Conservation (phyloP, 2,888 invertebrate species). For the Hofmannophila pseudospretella region DNA sequence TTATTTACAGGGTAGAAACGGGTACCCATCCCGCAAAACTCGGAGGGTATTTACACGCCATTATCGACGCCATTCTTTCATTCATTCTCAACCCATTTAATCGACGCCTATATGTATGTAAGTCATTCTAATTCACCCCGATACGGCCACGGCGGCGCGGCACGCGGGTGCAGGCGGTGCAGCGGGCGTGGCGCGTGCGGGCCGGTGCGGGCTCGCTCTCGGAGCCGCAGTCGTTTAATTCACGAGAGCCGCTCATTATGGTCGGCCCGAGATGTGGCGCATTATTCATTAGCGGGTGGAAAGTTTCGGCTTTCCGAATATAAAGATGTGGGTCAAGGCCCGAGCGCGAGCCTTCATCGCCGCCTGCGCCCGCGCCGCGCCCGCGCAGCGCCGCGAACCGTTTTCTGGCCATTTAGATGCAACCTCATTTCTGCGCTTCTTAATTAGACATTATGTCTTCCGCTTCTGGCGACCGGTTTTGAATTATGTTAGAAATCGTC, state of each 20-base stretch:
- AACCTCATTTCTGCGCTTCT: conserved; percentile 42
- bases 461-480: conserved; percentile 20
- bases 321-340: conserved; percentile 54
- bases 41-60: too few relatives aligned
- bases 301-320: conserved; percentile 51
- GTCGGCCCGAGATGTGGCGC: conserved; percentile 24
- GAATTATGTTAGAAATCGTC: conserved; percentile 16
- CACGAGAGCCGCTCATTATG: conserved; percentile 21
- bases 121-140: too few relatives aligned
- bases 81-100: too few relatives aligned
- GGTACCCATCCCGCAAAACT: too few relatives aligned
- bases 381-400: conserved; percentile 8
- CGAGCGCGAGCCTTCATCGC: conserved; percentile 16
- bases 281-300: conserved; percentile 51
- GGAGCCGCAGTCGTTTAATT: conserved; percentile 17
- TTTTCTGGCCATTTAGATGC: conserved; percentile 15
- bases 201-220: neutral
- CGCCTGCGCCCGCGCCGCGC: neutral
- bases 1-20: too few relatives aligned
- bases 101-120: too few relatives aligned
- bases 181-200: neutral
- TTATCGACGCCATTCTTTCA: too few relatives aligned
- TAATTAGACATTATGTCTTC: conserved; percentile 37
- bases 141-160: too few relatives aligned
- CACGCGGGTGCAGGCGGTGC: conserved; percentile 1